Conservation (phyloP, 2,888 invertebrate species). For the Mayetiola destructor region DNA sequence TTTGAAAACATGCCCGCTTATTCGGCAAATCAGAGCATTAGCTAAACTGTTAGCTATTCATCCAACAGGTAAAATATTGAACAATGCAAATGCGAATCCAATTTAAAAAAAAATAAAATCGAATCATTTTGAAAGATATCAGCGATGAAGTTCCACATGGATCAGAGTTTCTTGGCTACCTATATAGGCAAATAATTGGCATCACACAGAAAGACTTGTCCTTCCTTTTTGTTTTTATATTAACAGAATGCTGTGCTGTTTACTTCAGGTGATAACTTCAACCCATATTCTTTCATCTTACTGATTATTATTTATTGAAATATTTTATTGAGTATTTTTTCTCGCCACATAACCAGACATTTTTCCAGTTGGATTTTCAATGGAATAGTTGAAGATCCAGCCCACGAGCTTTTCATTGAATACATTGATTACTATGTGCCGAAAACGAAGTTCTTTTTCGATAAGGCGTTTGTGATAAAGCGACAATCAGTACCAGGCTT, state of each 20-base stretch:
- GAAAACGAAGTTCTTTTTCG: slow-evolving; percentile 32
- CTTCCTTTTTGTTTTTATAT: slow-evolving; percentile 28
- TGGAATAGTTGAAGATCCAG: slow-evolving; percentile 64
- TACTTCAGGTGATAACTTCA: slow-evolving; percentile 27
- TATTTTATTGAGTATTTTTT: not conserved
- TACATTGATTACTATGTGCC: slow-evolving; percentile 26
- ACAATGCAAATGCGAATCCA: too few relatives aligned
- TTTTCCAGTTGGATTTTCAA: slow-evolving; percentile 75
- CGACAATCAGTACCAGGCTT: slow-evolving; percentile 47
- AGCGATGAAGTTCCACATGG: slow-evolving; percentile 25
- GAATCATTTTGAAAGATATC: slow-evolving; percentile 7
- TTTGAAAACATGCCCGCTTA: slow-evolving; percentile 24
- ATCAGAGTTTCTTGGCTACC: slow-evolving; percentile 27
- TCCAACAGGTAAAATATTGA: slow-evolving; percentile 23
- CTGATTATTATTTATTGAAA: not conserved
- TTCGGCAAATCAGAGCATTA: slow-evolving; percentile 27
- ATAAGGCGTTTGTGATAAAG: slow-evolving; percentile 29
- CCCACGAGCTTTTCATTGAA: slow-evolving; percentile 69
- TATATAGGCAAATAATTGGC: slow-evolving; percentile 29
- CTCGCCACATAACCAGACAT: slow-evolving; percentile 21
- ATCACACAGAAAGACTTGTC: slow-evolving; percentile 27
- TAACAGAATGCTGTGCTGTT: slow-evolving; percentile 29
- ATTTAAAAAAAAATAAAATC: too few relatives aligned
- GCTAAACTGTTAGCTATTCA: slow-evolving; percentile 27
- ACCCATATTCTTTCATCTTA: not conserved